phyloP scores from a whole-genome alignment of 2,888 invertebrate species.

The Drosophila subquinaria region DNA sequence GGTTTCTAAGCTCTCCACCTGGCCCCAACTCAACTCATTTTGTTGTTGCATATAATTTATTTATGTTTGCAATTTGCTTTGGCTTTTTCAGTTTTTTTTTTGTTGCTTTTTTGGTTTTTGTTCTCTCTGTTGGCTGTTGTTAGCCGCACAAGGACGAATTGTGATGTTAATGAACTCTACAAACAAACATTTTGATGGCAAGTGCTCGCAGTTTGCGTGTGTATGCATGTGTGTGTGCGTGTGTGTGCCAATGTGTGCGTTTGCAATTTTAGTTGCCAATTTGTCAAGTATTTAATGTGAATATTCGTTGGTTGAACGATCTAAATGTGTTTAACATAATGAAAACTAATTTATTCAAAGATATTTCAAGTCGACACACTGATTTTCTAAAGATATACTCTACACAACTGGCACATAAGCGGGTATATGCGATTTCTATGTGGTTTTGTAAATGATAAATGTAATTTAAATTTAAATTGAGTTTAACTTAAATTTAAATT shows the following conservation, averaged over 20 bases:
- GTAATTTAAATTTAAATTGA: neutral
- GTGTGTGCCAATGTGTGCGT: slow-evolving; percentile 45
- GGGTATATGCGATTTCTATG: neutral
- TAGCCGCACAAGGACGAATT: slow-evolving; percentile 64
- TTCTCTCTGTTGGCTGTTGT: slow-evolving; percentile 35
- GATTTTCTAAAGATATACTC: slow-evolving; percentile 24
- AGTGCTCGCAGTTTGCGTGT: slow-evolving; percentile 53
- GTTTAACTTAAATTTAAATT: neutral
- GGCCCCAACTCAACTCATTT: slow-evolving; percentile 40
- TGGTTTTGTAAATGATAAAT: neutral
- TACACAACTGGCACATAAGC: neutral
- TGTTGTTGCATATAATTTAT: slow-evolving; percentile 66
- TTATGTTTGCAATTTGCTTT: slow-evolving; percentile 67
- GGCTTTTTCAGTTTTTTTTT: slow-evolving; percentile 26
- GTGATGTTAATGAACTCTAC: slow-evolving; percentile 78
- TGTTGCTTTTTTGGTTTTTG: slow-evolving; percentile 8
- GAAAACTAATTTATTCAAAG: slow-evolving; percentile 70
- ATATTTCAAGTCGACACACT: slow-evolving; percentile 31
- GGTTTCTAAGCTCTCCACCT: slow-evolving; percentile 33
- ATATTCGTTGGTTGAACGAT: slow-evolving; percentile 51
- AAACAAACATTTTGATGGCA: slow-evolving; percentile 66
- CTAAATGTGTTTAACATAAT: slow-evolving; percentile 64
- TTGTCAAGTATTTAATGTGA: slow-evolving; percentile 66
- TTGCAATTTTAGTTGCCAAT: slow-evolving; percentile 63
- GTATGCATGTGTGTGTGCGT: slow-evolving; percentile 30